Percentiles rank a stretch among this genome's conserved stretches.
Evolutionary conservation across 2,113 vertebrate species (phyloP).

Genomic region (Oncorhynchus gorbuscha): DNA sequence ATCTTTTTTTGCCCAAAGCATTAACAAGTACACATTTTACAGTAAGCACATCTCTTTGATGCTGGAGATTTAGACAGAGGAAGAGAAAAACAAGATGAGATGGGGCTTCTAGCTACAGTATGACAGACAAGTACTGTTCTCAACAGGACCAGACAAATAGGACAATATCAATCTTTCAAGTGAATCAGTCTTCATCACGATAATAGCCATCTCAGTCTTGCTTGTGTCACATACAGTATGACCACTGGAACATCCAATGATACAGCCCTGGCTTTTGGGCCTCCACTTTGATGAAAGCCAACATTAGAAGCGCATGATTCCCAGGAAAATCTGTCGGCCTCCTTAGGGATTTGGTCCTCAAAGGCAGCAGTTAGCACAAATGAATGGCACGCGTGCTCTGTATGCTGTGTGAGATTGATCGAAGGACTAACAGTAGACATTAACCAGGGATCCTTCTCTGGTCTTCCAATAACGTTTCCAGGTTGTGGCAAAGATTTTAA

Average conservation of each 20-base stretch:
- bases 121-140: constrained; percentile 40
- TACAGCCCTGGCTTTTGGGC: constrained; percentile 16
- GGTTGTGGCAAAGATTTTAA: constrained; percentile 31
- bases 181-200: constrained; percentile 14
- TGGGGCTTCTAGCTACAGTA: constrained; percentile 40
- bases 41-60: constrained; percentile 65
- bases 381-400: constrained; percentile 4
- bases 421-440: not conserved
- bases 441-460: constrained; percentile 1
- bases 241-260: constrained; percentile 17
- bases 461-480: constrained; percentile 41
- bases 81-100: constrained; percentile 31
- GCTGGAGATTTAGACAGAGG: constrained; percentile 51
- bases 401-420: constrained; percentile 6
- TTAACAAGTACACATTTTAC: constrained; percentile 65
- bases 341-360: constrained; percentile 8
- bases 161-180: constrained; percentile 21
- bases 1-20: constrained; percentile 58
- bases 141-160: constrained; percentile 23
- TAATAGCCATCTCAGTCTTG: constrained; percentile 18
- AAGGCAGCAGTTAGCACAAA: constrained; percentile 28
- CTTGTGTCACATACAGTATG: constrained; percentile 27
- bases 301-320: not conserved
- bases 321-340: not conserved
- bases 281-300: constrained; percentile 19